Percentiles rank a stretch among this genome's conserved stretches.
Conservation (phyloP, 2,888 invertebrate genomes). For the Hyppa rectilinea region DNA sequence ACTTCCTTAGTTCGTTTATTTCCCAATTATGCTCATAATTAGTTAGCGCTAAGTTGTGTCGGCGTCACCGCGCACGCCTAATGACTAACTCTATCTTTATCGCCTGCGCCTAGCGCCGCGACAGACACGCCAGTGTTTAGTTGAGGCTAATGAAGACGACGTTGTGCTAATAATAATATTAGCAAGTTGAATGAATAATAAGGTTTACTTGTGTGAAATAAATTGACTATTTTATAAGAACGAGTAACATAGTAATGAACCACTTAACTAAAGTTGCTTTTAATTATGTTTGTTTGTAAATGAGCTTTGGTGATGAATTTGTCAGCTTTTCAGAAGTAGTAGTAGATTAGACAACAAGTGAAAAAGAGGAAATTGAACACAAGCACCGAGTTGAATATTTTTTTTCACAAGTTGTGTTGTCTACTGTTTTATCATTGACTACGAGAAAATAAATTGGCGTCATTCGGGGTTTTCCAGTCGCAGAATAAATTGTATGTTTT, state of each 20-base stretch:
- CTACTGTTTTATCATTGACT: too few species aligned
- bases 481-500: too few species aligned
- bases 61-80: conserved; percentile 2
- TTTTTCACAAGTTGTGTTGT: too few species aligned
- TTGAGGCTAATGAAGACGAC: conserved; percentile 28
- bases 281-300: background rate
- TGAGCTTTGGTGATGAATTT: background rate
- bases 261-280: background rate
- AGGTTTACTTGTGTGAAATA: too few species aligned
- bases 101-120: background rate
- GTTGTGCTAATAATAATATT: background rate
- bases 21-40: conserved; percentile 54
- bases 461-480: too few species aligned
- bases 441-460: too few species aligned
- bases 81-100: background rate
- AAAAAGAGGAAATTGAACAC: too few species aligned
- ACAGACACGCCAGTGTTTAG: conserved; percentile 10
- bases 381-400: too few species aligned
- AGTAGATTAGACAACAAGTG: too few species aligned
- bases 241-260: background rate
- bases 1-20: conserved; percentile 33
- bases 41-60: conserved; percentile 41
- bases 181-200: background rate
- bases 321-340: conserved; percentile 10
- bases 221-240: background rate